Evolutionary conservation across 1,140 invertebrate genomes (phyloP).

Genomic region (Melitaea cinxia): DNA sequence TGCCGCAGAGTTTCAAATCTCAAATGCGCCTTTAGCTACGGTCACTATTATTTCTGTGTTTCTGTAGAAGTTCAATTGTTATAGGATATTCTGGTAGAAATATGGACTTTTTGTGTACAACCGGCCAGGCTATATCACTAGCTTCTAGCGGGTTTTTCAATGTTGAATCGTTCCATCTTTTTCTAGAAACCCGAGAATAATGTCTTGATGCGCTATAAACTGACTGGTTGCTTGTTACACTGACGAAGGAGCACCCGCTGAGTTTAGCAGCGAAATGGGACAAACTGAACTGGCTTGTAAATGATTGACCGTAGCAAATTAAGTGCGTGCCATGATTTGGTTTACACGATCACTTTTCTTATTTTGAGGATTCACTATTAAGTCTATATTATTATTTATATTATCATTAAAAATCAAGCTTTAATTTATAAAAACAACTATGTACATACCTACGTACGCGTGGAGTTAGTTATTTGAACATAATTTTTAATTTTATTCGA

Average conservation of each 20-base stretch:
- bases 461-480: too few relatives aligned
- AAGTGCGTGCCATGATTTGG: conserved; percentile 55
- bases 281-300: conserved; percentile 78
- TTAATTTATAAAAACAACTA: conserved; percentile 21
- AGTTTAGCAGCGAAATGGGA: conserved; percentile 80
- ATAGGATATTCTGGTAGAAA: conserved; percentile 93
- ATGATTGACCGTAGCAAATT: conserved; percentile 62
- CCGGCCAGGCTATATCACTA: conserved; percentile 89
- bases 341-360: conserved; percentile 58
- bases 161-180: conserved; percentile 85
- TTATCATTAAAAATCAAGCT: conserved; percentile 16
- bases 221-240: conserved; percentile 77
- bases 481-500: too few relatives aligned
- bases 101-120: conserved; percentile 87
- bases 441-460: too few relatives aligned
- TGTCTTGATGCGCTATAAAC: conserved; percentile 80
- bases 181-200: conserved; percentile 83
- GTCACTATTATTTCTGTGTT: conserved; percentile 84
- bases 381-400: conserved; percentile 24
- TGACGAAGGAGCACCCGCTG: conserved; percentile 78
- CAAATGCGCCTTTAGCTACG: conserved; percentile 92
- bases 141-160: conserved; percentile 82
- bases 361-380: conserved; percentile 77
- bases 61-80: conserved; percentile 83
- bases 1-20: conserved; percentile 84